Evolutionary conservation across 1,140 invertebrate genomes (phyloP).

Genomic region (Tyrophagus putrescentiae): DNA sequence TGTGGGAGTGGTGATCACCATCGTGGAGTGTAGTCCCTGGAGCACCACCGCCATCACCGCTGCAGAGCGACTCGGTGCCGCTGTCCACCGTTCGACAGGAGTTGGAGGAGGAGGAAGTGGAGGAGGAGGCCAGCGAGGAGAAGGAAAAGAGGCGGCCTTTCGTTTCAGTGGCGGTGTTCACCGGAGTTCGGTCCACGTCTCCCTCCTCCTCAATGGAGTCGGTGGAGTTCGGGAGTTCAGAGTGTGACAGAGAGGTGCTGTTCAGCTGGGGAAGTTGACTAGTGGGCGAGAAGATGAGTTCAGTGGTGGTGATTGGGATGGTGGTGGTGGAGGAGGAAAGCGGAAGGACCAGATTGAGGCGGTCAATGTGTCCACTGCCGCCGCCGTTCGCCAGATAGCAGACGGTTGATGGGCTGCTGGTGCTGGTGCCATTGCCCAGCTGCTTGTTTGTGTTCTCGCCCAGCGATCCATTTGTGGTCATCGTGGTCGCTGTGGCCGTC

Average conservation of each 20-base stretch:
- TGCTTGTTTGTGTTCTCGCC: no score
- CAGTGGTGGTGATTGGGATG: not conserved
- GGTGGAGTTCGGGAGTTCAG: not conserved
- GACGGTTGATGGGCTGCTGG: not conserved
- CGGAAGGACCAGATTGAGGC: conserved; percentile 3
- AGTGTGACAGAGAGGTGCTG: not conserved
- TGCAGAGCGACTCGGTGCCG: conserved; percentile 9
- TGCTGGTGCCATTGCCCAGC: not conserved
- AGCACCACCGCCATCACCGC: not conserved
- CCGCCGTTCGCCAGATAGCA: not conserved
- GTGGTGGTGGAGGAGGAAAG: not conserved
- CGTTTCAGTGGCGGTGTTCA: not conserved
- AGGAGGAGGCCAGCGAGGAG: no score
- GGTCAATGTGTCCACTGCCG: conserved; percentile 4
- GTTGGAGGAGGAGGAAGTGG: no score
- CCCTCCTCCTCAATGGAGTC: not conserved
- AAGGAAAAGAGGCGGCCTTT: not conserved
- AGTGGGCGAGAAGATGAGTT: not conserved
- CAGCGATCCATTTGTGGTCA: no score
- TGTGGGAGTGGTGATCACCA: no score
- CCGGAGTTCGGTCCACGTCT: not conserved
- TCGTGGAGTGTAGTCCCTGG: no score
- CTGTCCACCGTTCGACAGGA: not conserved
- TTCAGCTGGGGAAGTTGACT: no score
- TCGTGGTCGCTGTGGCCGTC: no score